phyloP scores from a whole-genome alignment of 2,113 vertebrate genomes.

The Leucosticte australis region DNA sequence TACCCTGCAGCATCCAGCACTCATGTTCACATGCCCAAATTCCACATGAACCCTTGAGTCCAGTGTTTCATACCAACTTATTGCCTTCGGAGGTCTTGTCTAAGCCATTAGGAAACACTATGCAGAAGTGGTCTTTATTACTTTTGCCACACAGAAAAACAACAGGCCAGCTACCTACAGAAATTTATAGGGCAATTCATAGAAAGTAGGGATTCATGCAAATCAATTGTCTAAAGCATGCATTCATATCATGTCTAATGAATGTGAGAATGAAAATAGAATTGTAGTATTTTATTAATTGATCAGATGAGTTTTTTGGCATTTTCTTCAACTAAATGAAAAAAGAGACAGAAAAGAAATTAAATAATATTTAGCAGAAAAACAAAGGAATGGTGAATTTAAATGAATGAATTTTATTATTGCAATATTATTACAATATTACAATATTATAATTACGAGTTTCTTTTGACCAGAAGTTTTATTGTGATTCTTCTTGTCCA shows the following conservation, averaged over 20 bases:
- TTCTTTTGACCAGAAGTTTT: background rate
- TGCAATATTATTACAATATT: background rate
- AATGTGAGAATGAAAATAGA: background rate
- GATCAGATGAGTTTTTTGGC: background rate
- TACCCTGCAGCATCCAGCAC: background rate
- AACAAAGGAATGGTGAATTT: background rate
- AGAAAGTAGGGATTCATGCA: background rate
- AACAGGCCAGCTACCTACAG: background rate
- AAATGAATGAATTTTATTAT: background rate
- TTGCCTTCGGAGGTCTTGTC: background rate
- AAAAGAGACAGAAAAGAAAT: background rate
- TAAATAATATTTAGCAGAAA: background rate
- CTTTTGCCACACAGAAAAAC: background rate
- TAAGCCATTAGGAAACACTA: background rate
- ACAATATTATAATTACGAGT: background rate
- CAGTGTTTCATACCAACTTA: background rate
- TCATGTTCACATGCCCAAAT: background rate
- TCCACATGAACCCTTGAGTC: background rate
- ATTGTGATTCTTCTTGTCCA: background rate
- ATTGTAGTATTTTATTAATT: background rate
- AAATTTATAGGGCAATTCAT: background rate
- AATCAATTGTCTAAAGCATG: background rate
- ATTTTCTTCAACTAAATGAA: background rate
- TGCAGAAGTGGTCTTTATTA: background rate
- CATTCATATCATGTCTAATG: background rate